Evolutionary conservation across 2,888 invertebrate species (phyloP), one percentile per base, ranked within the genome.

Genomic region (Smittia sp.): DNA sequence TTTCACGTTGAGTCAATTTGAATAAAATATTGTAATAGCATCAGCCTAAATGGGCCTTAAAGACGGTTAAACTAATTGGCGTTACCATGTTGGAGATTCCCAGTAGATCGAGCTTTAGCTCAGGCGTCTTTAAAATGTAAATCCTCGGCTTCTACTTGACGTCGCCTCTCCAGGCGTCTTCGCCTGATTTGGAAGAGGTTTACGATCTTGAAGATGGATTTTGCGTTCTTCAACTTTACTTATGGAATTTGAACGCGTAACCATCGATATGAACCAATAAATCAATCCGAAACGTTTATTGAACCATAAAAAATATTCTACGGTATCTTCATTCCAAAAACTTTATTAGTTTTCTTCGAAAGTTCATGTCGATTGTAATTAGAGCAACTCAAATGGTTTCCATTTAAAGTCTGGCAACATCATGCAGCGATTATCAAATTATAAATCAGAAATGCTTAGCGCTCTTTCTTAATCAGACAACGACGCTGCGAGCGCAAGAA

Each of bases 31-130:
- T 58, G 58, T 62, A 54, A 72, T 62, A 54, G 54, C 32, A 27
- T 20, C 46, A 72, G 15, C 58, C 7, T 32, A 69, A 69, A 69
- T 54, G 54, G 54, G 46, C 24, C 4, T 54, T 32, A 22, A 52
- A 52, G 54, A 72, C 62, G 72, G 54, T 62, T 24, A 63, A 54
- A 62, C 72, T 72, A 72, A 72, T 72, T 72, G 72, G 72, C 72
- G 27, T 58, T 72, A 20, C 58, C 38, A 62, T 72, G 62, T 72
- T 62, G 38, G 15, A 27, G 20, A 63, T 63, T 3, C 1, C 27
- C 2, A 46, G n/a, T 46, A 39, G 39, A 39, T 39, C 13, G 39
- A 39, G 7, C 13, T 39, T 39, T 13, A 46, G 32, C 46, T 46
- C 11, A n/a, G 46, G 18, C 58, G 22, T 20, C 58, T 58, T 58